Conservation (phyloP, 1,140 invertebrate genomes). For the Drosophila dunni region DNA sequence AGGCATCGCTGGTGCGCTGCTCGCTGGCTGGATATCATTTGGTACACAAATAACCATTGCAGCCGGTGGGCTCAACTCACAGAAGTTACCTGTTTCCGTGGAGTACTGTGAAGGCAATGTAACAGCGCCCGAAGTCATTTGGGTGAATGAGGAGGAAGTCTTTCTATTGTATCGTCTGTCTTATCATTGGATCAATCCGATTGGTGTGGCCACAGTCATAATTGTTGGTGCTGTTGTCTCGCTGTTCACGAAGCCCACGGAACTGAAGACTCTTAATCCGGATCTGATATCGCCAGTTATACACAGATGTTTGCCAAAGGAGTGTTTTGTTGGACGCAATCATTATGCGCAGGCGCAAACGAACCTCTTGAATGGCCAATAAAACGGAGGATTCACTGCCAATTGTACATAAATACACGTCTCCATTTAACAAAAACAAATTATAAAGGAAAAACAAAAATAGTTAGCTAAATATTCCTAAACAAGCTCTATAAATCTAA, state of each 20-base stretch:
- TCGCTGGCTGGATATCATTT: slow-evolving; percentile 86
- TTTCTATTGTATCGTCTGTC: slow-evolving; percentile 90
- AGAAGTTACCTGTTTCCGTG: slow-evolving; percentile 84
- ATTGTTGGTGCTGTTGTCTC: slow-evolving; percentile 88
- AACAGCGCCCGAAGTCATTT: slow-evolving; percentile 60
- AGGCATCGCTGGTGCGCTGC: slow-evolving; percentile 86
- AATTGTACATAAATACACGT: slow-evolving; percentile 13
- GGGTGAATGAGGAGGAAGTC: slow-evolving; percentile 85
- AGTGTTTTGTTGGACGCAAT: slow-evolving; percentile 66
- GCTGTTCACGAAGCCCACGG: slow-evolving; percentile 88
- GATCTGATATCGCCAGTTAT: slow-evolving; percentile 87
- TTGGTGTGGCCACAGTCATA: slow-evolving; percentile 87
- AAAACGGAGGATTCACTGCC: slow-evolving; percentile 1
- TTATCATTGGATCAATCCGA: slow-evolving; percentile 91
- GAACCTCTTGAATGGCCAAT: slow-evolving; percentile 48
- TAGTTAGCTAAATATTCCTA: slow-evolving; percentile 30
- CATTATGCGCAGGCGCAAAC: slow-evolving; percentile 55
- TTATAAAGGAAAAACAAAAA: background rate
- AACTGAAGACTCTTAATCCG: slow-evolving; percentile 86
- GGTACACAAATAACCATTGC: slow-evolving; percentile 86
- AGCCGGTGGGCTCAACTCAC: slow-evolving; percentile 82
- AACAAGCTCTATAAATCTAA: slow-evolving; percentile 2
- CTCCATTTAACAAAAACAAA: slow-evolving; percentile 19
- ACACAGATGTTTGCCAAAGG: slow-evolving; percentile 84
- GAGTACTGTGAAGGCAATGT: slow-evolving; percentile 75